A percentile compares a stretch with the other conserved stretches of the same genome.
Evolutionary conservation across 2,888 invertebrate genomes (phyloP).

Genomic region (Biston stratarius): DNA sequence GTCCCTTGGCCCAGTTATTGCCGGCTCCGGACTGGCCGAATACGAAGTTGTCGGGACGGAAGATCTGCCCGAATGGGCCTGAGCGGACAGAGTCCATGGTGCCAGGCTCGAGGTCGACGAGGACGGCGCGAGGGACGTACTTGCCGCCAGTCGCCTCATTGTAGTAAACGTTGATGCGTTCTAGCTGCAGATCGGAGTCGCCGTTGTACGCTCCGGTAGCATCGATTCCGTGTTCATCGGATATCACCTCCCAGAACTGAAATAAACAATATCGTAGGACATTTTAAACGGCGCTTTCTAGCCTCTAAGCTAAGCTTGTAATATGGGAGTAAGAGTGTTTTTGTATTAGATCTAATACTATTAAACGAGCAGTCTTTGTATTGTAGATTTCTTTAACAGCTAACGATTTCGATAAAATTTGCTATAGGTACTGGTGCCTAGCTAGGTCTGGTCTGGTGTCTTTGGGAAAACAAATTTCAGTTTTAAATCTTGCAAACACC

Average conservation of each 20-base stretch:
- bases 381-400: too few species aligned
- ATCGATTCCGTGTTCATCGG: constrained; percentile 77
- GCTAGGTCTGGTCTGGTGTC: too few species aligned
- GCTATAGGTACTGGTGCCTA: too few species aligned
- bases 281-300: background rate
- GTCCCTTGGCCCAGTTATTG: constrained; percentile 88
- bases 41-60: constrained; percentile 91
- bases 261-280: constrained; percentile 39
- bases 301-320: too few species aligned
- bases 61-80: constrained; percentile 90
- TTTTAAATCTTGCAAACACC: too few species aligned
- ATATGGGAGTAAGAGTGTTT: too few species aligned
- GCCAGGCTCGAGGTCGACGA: constrained; percentile 76
- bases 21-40: constrained; percentile 88
- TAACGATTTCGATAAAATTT: too few species aligned
- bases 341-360: too few species aligned
- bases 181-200: constrained; percentile 90
- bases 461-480: too few species aligned
- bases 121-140: constrained; percentile 75
- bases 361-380: too few species aligned
- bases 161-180: constrained; percentile 92
- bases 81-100: constrained; percentile 89
- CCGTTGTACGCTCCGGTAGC: constrained; percentile 85
- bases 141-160: constrained; percentile 88
- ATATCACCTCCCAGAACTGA: constrained; percentile 80